These are phyloP conservation scores for Gnatocerus cornutus DNA, from an alignment of 2,888 invertebrate genomes.

Conservation along the genomic window DNA sequence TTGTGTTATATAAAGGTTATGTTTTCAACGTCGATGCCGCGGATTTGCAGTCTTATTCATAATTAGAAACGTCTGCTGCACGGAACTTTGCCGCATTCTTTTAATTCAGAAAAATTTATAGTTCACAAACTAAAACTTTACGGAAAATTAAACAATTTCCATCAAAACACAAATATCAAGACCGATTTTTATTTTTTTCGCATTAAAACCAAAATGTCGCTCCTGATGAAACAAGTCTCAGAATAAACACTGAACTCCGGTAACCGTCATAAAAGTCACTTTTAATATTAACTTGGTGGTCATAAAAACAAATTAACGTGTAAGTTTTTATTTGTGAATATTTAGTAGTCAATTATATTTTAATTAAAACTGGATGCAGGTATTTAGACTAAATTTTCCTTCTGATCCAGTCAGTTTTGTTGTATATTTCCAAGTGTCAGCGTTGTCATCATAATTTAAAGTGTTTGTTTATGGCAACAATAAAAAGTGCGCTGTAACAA, in stretches of 20 bases:
- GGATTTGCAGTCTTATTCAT: slow-evolving; percentile 52
- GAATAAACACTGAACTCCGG: slow-evolving; percentile 2
- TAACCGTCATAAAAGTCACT: slow-evolving; percentile 1
- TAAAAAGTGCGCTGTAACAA: too few species aligned
- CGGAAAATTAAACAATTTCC: not conserved
- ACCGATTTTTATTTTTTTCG: not conserved
- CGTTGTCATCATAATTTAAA: too few species aligned
- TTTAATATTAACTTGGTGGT: not conserved
- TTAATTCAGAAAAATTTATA: slow-evolving; percentile 12
- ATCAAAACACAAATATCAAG: not conserved
- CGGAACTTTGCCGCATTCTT: slow-evolving; percentile 33
- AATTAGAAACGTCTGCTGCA: slow-evolving; percentile 48
- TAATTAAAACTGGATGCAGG: not conserved
- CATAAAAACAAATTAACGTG: slow-evolving; percentile 15
- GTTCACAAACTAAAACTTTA: slow-evolving; percentile 1
- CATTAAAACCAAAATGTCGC: not conserved
- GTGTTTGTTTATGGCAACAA: too few species aligned
- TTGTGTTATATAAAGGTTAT: slow-evolving; percentile 56
- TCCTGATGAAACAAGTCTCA: not conserved
- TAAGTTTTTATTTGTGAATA: slow-evolving; percentile 5
- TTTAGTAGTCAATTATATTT: slow-evolving; percentile 6
- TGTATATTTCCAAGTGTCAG: too few species aligned
- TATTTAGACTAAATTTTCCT: not conserved
- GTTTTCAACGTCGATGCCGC: slow-evolving; percentile 50
- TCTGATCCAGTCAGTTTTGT: too few species aligned